Base-by-base conservation (phyloP, 2,888 invertebrate genomes). In the Hecatera dysodea region DNA sequence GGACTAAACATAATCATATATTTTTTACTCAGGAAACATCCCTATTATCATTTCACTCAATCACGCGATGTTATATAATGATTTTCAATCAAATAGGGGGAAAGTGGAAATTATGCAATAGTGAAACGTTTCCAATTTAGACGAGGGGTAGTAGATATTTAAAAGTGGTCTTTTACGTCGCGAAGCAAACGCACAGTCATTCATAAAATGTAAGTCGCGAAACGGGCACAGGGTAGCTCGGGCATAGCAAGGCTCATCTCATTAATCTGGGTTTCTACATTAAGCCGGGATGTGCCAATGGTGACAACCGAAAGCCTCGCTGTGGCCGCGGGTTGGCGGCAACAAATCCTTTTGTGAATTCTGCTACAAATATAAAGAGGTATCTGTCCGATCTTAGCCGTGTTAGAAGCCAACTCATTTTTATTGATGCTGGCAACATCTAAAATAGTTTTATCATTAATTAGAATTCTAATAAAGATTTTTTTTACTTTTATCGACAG, bases 221-320 rank as follows among this genome's bases (percentile, higher is more conserved):
- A 63, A 80, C 61, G 64, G 72, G 75, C 82, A 76, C 70, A 80
- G 77, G 82, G 81, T 80, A 82, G 81, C 81, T n/a, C n/a, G 79
- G 81, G 75, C 78, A 83, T 84, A 88, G 88, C 86, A 81, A 89
- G 89, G 89, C 90, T 90, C 92, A 92, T 92, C 92, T 90, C 92
- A 93, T 94, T 95, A 95, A 96, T 95, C 95, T 92, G 93, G 93
- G 95, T 90, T 91, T 93, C 90, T 81, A 88, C 90, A 91, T 90
- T 94, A 96, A 96, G 94, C 95, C 90, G 90, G 91, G 92, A 92
- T 92, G 90, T 92, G 92, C 94, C 93, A 88, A 93, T 93, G 93
- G 91, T 93, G 94, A 94, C 94, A 94, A 86, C 86, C 90, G 83
- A 91, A 94, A 95, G 92, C 95, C 93, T 90, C 86, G 89, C 87